A percentile compares a stretch with the other conserved stretches of the same genome.
phyloP scores from a whole-genome alignment of 2,113 vertebrate species.

The Nycticebus coucang region DNA sequence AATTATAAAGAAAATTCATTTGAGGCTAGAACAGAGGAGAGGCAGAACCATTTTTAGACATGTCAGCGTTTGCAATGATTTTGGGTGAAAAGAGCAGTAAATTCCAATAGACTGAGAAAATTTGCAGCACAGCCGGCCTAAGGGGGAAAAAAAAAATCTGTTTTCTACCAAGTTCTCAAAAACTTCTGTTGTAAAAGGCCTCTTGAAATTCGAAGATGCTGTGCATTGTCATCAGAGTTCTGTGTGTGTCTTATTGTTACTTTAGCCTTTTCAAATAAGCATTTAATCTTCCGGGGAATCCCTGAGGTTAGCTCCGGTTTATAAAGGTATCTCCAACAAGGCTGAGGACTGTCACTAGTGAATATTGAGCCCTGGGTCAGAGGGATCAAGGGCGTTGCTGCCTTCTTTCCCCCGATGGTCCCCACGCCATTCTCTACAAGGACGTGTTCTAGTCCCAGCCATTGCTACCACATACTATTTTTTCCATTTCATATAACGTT shows the following conservation, averaged over 20 bases:
- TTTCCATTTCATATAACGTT: neutral
- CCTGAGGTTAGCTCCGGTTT: neutral
- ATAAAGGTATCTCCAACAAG: neutral
- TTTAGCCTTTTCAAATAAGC: neutral
- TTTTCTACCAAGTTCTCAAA: constrained; percentile 33
- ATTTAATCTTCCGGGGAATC: neutral
- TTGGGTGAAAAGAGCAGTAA: constrained; percentile 75
- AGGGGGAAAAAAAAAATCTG: neutral
- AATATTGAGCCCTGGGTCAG: accelerated
- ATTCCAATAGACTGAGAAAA: constrained; percentile 68
- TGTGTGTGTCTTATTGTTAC: neutral
- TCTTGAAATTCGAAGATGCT: constrained; percentile 38
- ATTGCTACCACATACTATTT: neutral
- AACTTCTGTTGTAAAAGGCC: constrained; percentile 51
- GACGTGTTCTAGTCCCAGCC: neutral
- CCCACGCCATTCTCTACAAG: neutral
- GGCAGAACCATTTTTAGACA: constrained; percentile 65
- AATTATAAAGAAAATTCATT: constrained; percentile 61
- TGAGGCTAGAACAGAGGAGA: constrained; percentile 9
- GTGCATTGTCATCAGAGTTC: neutral
- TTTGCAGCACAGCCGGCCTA: constrained; percentile 64
- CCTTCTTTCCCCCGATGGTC: neutral
- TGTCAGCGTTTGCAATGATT: constrained; percentile 77
- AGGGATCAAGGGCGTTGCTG: accelerated
- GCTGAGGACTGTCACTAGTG: neutral